These are phyloP conservation scores for Latrodectus elegans DNA, from an alignment of 2,888 invertebrate genomes.

Conservation along the genomic window DNA sequence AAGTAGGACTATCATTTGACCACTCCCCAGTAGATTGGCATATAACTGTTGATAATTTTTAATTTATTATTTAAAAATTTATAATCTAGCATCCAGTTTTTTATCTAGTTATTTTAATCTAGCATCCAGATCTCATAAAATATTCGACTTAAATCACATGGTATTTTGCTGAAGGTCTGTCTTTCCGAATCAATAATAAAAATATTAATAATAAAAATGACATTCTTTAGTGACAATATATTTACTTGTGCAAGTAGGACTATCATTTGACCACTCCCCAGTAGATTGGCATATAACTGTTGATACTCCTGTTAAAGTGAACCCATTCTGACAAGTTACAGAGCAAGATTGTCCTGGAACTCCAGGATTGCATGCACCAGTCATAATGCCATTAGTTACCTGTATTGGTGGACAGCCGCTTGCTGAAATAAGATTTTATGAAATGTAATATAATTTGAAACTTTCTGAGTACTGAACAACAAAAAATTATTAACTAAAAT, in stretches of 20 bases:
- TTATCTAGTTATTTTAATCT: no score
- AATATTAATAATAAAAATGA: no score
- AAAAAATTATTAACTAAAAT: not conserved
- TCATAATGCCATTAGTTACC: conserved; percentile 14
- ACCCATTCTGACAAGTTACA: conserved; percentile 52
- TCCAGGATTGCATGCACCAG: conserved; percentile 31
- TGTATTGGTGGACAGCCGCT: conserved; percentile 29
- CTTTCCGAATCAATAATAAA: no score
- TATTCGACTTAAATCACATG: no score
- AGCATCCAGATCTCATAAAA: no score
- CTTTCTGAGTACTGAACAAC: no score
- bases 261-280: conserved; percentile 47
- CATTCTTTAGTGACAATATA: not conserved
- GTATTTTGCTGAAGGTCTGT: no score
- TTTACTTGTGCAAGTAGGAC: conserved; percentile 46
- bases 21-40: conserved; percentile 56
- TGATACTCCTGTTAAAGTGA: conserved; percentile 30
- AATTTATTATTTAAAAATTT: no score
- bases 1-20: conserved; percentile 37
- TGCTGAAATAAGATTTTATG: not conserved
- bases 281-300: conserved; percentile 42
- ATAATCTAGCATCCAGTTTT: no score
- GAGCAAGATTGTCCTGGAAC: conserved; percentile 43
- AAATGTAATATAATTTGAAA: no score
- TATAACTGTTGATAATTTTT: conserved; percentile 18